phyloP scores from a whole-genome alignment of 2,888 invertebrate species.

The Ormia ochracea region DNA sequence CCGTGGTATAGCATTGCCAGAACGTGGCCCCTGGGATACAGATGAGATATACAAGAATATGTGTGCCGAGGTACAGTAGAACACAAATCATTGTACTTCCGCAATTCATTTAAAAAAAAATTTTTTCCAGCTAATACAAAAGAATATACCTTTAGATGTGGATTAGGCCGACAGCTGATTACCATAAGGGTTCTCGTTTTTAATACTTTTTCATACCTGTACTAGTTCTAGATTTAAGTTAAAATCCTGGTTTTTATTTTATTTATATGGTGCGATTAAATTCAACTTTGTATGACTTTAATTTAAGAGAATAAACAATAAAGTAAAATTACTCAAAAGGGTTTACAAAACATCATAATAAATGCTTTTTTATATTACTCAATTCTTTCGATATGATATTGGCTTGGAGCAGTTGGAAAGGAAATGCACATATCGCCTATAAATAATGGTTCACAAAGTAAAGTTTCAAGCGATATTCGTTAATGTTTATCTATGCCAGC shows the following conservation, averaged over 20 bases:
- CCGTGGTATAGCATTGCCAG: constrained; percentile 89
- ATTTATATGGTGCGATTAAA: constrained; percentile 34
- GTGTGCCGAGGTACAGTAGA: constrained; percentile 86
- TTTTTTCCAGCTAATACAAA: constrained; percentile 70
- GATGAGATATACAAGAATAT: constrained; percentile 90
- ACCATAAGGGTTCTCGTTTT: neutral
- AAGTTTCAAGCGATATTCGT: no score
- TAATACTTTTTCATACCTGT: neutral
- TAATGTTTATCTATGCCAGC: no score
- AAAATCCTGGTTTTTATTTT: neutral
- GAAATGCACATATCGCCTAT: no score
- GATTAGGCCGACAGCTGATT: constrained; percentile 8
- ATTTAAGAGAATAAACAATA: no score
- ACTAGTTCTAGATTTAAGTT: constrained; percentile 16
- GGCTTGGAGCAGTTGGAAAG: no score
- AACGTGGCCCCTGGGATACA: constrained; percentile 87
- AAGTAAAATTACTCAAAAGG: no score
- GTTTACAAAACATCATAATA: no score
- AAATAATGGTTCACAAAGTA: no score
- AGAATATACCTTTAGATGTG: constrained; percentile 71
- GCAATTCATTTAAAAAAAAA: constrained; percentile 5
- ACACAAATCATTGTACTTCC: neutral
- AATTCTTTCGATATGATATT: no score
- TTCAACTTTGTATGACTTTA: no score
- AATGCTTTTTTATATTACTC: no score